Evolutionary conservation across 2,113 vertebrate species (phyloP), one percentile per base, ranked within the genome.

Genomic region (Haplotaxodon microlepis): DNA sequence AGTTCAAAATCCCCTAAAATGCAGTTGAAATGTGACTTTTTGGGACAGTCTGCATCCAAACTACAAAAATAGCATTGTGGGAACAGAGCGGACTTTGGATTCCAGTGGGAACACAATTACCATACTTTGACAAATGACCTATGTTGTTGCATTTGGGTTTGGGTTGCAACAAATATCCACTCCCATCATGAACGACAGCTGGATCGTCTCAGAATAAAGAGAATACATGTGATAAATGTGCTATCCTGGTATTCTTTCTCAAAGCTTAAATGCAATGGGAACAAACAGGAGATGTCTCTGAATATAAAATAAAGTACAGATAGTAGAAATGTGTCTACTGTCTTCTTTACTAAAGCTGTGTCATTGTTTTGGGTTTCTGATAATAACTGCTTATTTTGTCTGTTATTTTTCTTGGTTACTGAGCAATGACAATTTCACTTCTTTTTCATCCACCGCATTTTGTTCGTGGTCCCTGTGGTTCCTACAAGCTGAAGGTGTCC

Each of bases 51-150:
- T 12, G 53, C 86, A 88, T 92, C 90, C 66, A 91, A 92, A 90
- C 86, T 11, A 19, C 84, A 57, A 85, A 94, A 92, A 95, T 94
- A 94, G 87, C 17, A 50, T 86, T 87, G 92, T 94, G 93, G 89
- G 88, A 94, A 92, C 53, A 36, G 83, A 87, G 63, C 51, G 82
- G 27, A 83, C 79, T 57, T 69, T 86, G 86, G 88, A 89, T 88
- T 84, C 88, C 89, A 90, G 61, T 76, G 47, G 59, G 53, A 79
- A 66, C 69, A 86, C 88, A 93, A 87, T 92, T 56, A 90, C 84
- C 24, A 42, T 80, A 59, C 87, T 87, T 89, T 92, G 87, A 90
- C 83, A 87, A 93, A 94, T 87, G 84, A 89, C 73, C 50, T 83
- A 34, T 82, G 89, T 92, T 94, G 88, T 90, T 61, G 17, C 36